Base-by-base conservation (phyloP, 2,797 vertebrate genomes). In the Trachurus trachurus region DNA sequence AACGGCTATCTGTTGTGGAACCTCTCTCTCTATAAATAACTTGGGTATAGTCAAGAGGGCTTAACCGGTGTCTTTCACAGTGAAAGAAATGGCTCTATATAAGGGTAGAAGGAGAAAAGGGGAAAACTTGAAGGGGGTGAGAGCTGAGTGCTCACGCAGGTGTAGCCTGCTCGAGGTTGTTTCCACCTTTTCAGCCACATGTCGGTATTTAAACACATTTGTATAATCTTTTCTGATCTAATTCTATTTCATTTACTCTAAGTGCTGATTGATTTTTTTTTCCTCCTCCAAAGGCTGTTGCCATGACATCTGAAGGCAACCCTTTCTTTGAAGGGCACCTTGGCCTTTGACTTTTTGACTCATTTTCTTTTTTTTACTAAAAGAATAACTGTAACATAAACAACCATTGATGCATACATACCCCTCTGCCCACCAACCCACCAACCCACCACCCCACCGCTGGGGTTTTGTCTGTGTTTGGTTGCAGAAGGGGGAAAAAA, bases 11-110 rank as follows among this genome's bases (percentile, higher is more conserved):
- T 85, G 88, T 84, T 82, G 83, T 87, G 87, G 87, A 89, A 84
- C 73, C 72, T 79, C 83, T 72, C 66, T 4, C 58, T 84, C 92
- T 94, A 88, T 92, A 92, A 95, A 94, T 95, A 94, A 87, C 90
- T 61, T 8, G 67, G 82, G 53, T 77, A 74, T 79, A 83, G 86
- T 88, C 44, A 68, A 81, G 82, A 89, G 87, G 83, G 72, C 84
- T 87, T 87, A 79, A 88, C 78, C 83, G 67, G 63, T 86, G 85
- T 85, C 59, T 87, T 92, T 91, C 90, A 78, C 60, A 40, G 85
- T 80, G 87, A 90, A 90, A 87, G 80, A 90, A 91, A 91, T 85
- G 80, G 71, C 83, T 90, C 88, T 93, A 91, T 94, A 93, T 89
- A 92, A 91, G 92, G 90, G 29, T 71, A 77, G 80, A 82, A 67